Evolutionary conservation across 2,797 vertebrate species (phyloP).

Genomic region (Luscinia luscinia): DNA sequence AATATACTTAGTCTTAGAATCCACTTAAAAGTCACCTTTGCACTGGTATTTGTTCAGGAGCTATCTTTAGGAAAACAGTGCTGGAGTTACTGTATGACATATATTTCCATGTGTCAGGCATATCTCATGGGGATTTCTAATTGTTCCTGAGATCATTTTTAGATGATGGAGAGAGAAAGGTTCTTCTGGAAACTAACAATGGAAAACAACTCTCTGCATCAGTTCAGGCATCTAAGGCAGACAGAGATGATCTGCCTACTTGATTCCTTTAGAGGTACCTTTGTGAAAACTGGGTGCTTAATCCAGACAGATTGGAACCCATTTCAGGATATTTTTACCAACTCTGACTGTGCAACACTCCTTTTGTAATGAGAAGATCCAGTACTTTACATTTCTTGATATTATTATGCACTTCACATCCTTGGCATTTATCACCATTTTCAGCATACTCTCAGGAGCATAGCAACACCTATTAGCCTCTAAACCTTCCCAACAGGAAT

Average conservation of each 20-base stretch:
- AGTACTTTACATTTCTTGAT: neutral
- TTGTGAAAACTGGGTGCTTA: neutral
- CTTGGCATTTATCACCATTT: slow-evolving; percentile 34
- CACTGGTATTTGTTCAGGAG: neutral
- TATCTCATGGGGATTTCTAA: neutral
- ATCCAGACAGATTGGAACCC: neutral
- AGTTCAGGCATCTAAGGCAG: neutral
- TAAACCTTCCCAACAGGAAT: neutral
- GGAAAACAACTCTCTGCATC: neutral
- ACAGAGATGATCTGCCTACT: neutral
- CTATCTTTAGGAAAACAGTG: neutral
- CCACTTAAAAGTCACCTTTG: neutral
- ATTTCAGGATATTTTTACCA: neutral
- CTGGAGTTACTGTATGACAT: neutral
- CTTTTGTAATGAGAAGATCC: neutral
- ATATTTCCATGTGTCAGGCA: neutral
- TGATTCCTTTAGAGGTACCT: neutral
- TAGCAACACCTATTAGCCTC: neutral
- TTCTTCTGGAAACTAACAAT: neutral
- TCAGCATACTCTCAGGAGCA: neutral
- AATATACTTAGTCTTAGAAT: neutral
- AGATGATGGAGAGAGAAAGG: neutral
- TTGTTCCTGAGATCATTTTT: neutral
- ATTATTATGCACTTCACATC: neutral
- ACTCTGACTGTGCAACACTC: neutral